Evolutionary conservation across 1,140 invertebrate genomes (phyloP).

Genomic region (Leptinotarsa undecemlineata): DNA sequence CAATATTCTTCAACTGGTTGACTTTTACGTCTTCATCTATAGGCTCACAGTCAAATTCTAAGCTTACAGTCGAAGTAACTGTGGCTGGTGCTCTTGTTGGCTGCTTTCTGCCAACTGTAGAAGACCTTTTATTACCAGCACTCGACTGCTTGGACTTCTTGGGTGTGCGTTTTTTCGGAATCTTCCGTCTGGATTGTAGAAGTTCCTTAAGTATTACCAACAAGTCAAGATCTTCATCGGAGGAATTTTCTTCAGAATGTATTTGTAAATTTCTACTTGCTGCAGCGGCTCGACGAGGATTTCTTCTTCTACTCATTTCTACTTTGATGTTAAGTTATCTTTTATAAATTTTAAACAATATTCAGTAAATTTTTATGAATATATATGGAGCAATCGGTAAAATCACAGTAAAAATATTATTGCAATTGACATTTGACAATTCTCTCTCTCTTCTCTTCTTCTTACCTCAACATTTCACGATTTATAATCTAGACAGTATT

Average conservation of each 20-base stretch:
- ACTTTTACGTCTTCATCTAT: conserved; percentile 1
- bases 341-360: too few species aligned
- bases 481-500: too few species aligned
- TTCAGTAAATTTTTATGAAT: too few species aligned
- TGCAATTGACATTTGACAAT: too few species aligned
- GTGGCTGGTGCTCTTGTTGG: neutral
- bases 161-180: neutral
- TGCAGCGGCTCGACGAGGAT: conserved; percentile 6
- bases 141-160: neutral
- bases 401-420: too few species aligned
- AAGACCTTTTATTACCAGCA: neutral
- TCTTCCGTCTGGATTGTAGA: neutral
- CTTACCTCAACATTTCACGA: too few species aligned
- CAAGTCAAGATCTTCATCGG: neutral
- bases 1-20: conserved; percentile 4
- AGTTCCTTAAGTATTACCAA: neutral
- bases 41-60: conserved; percentile 11
- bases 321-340: neutral
- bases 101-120: neutral
- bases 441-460: too few species aligned
- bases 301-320: conserved; percentile 14
- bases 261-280: neutral
- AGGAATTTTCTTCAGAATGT: neutral
- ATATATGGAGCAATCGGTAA: too few species aligned
- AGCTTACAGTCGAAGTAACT: neutral